A percentile compares a stretch with the other conserved stretches of the same genome.
These are phyloP conservation scores for Drosophila sturtevanti DNA, from an alignment of 1,140 invertebrate species.

Conservation along the genomic window DNA sequence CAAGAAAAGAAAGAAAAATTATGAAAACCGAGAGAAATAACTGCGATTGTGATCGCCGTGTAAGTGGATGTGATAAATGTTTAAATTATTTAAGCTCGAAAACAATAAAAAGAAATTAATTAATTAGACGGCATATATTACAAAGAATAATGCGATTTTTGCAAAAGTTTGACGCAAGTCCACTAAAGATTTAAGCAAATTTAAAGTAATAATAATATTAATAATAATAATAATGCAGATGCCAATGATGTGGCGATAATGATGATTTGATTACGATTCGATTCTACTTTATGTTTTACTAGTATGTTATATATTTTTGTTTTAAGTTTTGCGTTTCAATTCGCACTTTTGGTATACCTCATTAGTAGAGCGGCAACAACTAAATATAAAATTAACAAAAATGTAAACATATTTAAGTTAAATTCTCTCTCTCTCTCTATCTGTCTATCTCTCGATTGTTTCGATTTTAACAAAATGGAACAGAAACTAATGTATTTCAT, in stretches of 20 bases:
- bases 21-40: slow-evolving; percentile 39
- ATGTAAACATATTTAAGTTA: slow-evolving; percentile 52
- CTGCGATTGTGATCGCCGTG: slow-evolving; percentile 77
- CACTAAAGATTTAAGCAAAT: slow-evolving; percentile 69
- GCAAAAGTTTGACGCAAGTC: slow-evolving; percentile 68
- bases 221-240: slow-evolving; percentile 59
- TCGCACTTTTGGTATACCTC: slow-evolving; percentile 70
- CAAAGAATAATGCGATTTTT: slow-evolving; percentile 62
- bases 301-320: slow-evolving; percentile 40
- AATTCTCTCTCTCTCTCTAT: slow-evolving; percentile 30
- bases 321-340: slow-evolving; percentile 58
- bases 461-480: slow-evolving; percentile 24
- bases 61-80: slow-evolving; percentile 83
- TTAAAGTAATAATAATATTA: slow-evolving; percentile 50
- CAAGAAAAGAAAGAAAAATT: slow-evolving; percentile 29
- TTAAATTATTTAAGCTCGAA: slow-evolving; percentile 79
- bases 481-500: slow-evolving; percentile 66
- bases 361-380: slow-evolving; percentile 75
- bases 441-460: background rate
- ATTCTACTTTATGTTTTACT: slow-evolving; percentile 4
- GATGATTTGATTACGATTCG: background rate
- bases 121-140: slow-evolving; percentile 4
- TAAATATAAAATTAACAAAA: slow-evolving; percentile 42
- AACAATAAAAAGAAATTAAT: slow-evolving; percentile 51
- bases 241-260: slow-evolving; percentile 29